Evolutionary conservation across 2,888 invertebrate species (phyloP), one percentile per base, ranked within the genome.

Genomic region (Drosophila neonasuta): DNA sequence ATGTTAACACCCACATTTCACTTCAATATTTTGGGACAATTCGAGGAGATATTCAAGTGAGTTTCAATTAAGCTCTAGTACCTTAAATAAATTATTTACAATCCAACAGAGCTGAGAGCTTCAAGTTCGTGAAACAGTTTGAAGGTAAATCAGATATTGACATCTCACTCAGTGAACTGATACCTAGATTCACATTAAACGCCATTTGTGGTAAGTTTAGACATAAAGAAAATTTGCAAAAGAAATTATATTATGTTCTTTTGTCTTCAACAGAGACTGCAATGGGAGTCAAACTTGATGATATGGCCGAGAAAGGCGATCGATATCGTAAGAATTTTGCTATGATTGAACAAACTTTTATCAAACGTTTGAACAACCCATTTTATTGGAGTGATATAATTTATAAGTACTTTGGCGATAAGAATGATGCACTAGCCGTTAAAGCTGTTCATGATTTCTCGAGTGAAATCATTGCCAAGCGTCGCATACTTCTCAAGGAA

Each of bases 1-100:
- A 78, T 89, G 79, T 67, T 89, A 4, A 89, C 90, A 1, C 86
- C 88, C 0, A 88, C 89, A 0, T 89, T 89, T 55, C 89, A 90
- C 39, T 90, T 90, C 0, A 90, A 86, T 60, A 89, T 90, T 49
- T 71, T 89, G 32, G 64, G 59, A 4, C 86, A 89, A 20, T 89
- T 90, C 29, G 65, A 71, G 9, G 88, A 90, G 49, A 80, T 89
- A 11, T 89, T 89, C 61, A 89, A 86, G 89, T 90, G 13, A 39
- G 77, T 46, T 4, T 2, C 9, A 32, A 13, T 13, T 13, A 13
- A 13, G 13, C 13, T 13, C 13, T 15, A 2, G 13, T 11, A 15
- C 48, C 1, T 6, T 0, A 39, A 15, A 89, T 7, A 41, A 41
- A 13, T 13, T 13, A 13, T 5, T 34, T 50, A 1, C 13, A 7